Percentiles rank a stretch among this genome's conserved stretches.
Conservation (phyloP, 2,113 vertebrate species). For the Vombatus ursinus region DNA sequence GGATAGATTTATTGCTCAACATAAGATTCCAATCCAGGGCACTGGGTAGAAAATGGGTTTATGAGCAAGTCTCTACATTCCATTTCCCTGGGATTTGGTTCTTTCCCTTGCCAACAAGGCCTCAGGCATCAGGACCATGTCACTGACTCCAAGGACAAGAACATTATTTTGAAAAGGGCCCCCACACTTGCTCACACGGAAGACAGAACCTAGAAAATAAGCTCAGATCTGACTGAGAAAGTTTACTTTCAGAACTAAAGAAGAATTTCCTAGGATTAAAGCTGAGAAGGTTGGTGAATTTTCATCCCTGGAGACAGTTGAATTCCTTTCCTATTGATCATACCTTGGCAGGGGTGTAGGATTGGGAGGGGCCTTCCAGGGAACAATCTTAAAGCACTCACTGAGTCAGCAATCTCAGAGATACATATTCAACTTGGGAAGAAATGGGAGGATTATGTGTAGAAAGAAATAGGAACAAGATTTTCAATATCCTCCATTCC, state of each 20-base stretch:
- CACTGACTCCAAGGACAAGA: background rate
- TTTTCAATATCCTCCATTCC: background rate
- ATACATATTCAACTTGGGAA: background rate
- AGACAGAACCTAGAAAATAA: background rate
- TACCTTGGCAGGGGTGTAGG: background rate
- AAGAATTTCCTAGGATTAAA: background rate
- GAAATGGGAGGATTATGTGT: background rate
- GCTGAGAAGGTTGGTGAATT: background rate
- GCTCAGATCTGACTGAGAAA: background rate
- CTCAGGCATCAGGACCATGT: background rate
- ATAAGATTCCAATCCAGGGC: constrained; percentile 32
- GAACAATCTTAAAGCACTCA: background rate
- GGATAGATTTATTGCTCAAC: constrained; percentile 37
- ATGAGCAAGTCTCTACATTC: background rate
- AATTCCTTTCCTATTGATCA: background rate
- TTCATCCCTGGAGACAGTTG: background rate
- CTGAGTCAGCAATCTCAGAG: background rate
- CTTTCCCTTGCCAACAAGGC: background rate
- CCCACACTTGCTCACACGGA: background rate
- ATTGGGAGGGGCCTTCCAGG: background rate
- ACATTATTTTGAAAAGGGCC: background rate
- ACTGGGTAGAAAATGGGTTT: constrained; percentile 34
- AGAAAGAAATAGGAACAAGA: background rate
- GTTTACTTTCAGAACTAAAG: background rate
- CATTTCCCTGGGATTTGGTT: background rate